These are phyloP conservation scores for Teleogryllus oceanicus DNA, from an alignment of 2,888 invertebrate species.

Conservation along the genomic window DNA sequence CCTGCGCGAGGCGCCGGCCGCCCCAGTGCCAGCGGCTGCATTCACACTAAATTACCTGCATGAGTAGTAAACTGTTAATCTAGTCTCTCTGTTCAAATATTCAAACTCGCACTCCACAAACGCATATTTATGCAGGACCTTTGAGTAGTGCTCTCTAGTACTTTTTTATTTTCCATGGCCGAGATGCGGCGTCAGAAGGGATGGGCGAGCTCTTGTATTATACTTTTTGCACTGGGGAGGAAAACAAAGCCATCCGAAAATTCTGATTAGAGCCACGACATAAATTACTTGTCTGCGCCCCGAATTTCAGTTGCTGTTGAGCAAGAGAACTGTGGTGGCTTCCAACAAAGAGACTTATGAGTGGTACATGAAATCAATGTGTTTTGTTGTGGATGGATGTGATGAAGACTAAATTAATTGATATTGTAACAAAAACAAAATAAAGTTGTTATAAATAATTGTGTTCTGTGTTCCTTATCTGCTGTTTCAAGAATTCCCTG, in stretches of 20 bases:
- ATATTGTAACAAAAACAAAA: neutral
- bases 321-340: no score
- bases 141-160: neutral
- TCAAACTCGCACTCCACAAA: neutral
- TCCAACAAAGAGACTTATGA: no score
- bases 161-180: neutral
- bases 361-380: no score
- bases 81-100: neutral
- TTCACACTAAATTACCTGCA: neutral
- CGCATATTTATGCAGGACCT: neutral
- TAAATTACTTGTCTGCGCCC: no score
- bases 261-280: no score
- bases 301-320: no score
- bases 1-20: neutral
- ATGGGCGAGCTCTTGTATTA: neutral
- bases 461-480: neutral
- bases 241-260: neutral
- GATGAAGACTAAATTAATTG: conserved; percentile 4
- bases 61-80: neutral
- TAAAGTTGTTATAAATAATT: conserved; percentile 1
- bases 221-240: neutral
- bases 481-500: no score
- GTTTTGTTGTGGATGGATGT: neutral
- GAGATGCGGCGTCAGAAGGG: no score
- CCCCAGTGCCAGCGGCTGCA: neutral